These are phyloP conservation scores for Sarcoramphus papa DNA, from an alignment of 2,797 vertebrate species.

Conservation along the genomic window DNA sequence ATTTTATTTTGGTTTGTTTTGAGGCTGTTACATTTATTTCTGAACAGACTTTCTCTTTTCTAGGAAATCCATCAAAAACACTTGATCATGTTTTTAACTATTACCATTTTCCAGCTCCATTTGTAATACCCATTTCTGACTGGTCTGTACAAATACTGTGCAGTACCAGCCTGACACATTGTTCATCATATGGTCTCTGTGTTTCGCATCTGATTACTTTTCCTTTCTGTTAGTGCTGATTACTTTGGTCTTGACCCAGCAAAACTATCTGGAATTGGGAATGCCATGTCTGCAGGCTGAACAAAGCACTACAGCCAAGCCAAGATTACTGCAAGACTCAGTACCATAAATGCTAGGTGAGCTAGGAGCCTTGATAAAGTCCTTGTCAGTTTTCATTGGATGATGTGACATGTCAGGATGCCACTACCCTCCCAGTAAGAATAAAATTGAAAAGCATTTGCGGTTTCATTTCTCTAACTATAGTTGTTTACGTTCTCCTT, in stretches of 20 bases:
- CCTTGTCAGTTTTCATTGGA: slow-evolving; percentile 11
- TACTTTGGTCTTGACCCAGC: slow-evolving; percentile 20
- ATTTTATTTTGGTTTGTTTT: neutral
- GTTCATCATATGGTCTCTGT: neutral
- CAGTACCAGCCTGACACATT: neutral
- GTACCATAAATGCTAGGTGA: neutral
- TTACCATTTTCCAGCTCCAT: slow-evolving; percentile 10
- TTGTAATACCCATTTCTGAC: neutral
- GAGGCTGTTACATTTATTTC: slow-evolving; percentile 49
- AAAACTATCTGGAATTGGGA: slow-evolving; percentile 44
- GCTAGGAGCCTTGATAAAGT: neutral
- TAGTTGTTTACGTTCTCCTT: neutral
- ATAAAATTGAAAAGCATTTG: slow-evolving; percentile 40
- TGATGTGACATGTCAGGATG: slow-evolving; percentile 15
- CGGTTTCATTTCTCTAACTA: neutral
- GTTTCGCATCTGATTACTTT: slow-evolving; percentile 23
- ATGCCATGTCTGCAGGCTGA: slow-evolving; percentile 28
- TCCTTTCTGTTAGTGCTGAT: slow-evolving; percentile 12
- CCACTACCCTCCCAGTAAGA: neutral
- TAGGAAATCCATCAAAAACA: neutral
- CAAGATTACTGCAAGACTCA: neutral
- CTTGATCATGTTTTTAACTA: neutral
- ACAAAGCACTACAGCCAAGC: neutral
- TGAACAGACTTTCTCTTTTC: slow-evolving; percentile 21
- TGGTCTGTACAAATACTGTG: slow-evolving; percentile 1